These are phyloP conservation scores for Acanthosepion pharaonis DNA, from an alignment of 2,888 invertebrate species.

Conservation along the genomic window DNA sequence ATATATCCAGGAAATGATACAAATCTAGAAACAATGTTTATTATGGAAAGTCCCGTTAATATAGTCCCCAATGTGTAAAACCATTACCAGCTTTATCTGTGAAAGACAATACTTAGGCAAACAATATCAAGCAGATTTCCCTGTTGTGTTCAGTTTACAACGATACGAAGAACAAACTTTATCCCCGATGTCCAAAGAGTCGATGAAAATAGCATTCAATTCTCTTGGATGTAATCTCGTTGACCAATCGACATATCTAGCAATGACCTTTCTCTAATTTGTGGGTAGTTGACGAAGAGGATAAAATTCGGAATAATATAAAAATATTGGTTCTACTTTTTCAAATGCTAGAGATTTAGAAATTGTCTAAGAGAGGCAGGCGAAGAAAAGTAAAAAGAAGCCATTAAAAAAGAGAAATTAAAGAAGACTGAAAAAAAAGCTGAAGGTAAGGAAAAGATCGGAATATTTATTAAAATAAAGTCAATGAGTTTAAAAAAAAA, in stretches of 20 bases:
- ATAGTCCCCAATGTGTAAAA: neutral
- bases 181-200: neutral
- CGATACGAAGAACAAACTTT: neutral
- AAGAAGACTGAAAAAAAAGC: too few relatives aligned
- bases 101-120: neutral
- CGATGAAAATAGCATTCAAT: neutral
- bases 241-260: neutral
- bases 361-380: too few relatives aligned
- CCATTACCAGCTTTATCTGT: neutral
- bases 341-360: too few relatives aligned
- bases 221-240: neutral
- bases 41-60: neutral
- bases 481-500: too few relatives aligned
- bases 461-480: too few relatives aligned
- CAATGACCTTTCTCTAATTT: neutral
- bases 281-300: too few relatives aligned
- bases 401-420: too few relatives aligned
- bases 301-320: too few relatives aligned
- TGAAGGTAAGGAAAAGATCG: too few relatives aligned
- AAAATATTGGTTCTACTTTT: too few relatives aligned
- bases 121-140: neutral
- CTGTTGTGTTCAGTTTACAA: neutral
- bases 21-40: conserved; percentile 33
- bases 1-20: conserved; percentile 4
- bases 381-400: too few relatives aligned